Percentiles rank a stretch among this genome's conserved stretches.
phyloP scores from a whole-genome alignment of 2,113 vertebrate species.

The Prolemur simus region DNA sequence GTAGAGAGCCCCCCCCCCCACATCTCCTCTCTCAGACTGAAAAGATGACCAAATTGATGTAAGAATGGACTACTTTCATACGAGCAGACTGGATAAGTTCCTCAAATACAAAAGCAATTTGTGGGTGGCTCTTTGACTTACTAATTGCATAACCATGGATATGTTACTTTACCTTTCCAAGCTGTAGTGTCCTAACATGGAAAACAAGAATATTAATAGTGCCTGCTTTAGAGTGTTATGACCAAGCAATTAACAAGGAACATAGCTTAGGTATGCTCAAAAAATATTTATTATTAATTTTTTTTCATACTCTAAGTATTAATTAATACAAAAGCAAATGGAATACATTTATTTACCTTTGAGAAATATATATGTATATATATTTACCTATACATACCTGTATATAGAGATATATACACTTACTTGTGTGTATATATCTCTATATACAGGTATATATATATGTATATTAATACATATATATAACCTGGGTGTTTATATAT shows the following conservation, averaged over 20 bases:
- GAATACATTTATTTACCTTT: neutral
- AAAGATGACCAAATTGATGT: neutral
- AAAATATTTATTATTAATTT: slow-evolving; percentile 1
- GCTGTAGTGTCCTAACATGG: neutral
- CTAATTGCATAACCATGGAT: neutral
- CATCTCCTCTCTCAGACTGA: neutral
- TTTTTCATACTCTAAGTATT: neutral
- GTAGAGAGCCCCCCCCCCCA: neutral
- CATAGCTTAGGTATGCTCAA: neutral
- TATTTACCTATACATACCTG: neutral
- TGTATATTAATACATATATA: neutral
- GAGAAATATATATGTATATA: no score
- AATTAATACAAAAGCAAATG: neutral
- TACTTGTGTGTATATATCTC: neutral
- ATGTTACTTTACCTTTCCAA: neutral
- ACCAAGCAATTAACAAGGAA: slow-evolving; percentile 5
- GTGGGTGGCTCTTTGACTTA: neutral
- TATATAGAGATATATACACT: neutral
- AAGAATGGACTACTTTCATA: neutral
- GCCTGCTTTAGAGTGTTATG: neutral
- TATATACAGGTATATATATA: neutral
- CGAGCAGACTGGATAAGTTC: neutral
- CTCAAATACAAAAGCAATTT: neutral
- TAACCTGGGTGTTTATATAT: neutral
- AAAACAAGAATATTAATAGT: neutral